Conservation (phyloP, 1,140 invertebrate genomes). For the Brachionus rotundiformis region DNA sequence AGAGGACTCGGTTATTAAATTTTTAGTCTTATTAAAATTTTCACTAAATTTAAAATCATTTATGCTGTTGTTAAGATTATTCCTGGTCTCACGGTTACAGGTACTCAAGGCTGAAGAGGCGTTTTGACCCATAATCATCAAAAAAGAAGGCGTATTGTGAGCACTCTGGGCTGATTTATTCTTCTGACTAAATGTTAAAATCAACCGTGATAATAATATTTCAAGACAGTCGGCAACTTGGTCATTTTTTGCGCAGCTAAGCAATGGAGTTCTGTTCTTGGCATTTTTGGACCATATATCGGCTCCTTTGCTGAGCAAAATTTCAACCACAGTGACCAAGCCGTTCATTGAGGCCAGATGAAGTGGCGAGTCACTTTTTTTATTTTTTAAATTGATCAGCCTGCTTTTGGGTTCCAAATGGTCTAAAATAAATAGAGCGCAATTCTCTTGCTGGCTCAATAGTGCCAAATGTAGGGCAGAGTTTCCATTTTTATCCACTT, state of each 20-base stretch:
- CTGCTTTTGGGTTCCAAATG: not conserved
- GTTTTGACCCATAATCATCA: constrained; percentile 43
- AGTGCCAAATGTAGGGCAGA: constrained; percentile 45
- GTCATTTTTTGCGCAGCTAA: constrained; percentile 46
- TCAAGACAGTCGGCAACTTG: constrained; percentile 46
- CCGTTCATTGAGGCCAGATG: constrained; percentile 81
- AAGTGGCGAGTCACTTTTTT: constrained; percentile 80
- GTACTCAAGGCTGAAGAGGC: not conserved
- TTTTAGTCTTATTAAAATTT: constrained; percentile 33
- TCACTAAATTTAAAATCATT: constrained; percentile 26
- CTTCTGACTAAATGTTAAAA: not conserved
- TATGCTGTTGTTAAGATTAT: constrained; percentile 31
- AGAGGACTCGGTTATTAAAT: not conserved
- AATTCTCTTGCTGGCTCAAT: constrained; percentile 34
- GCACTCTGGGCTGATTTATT: not conserved
- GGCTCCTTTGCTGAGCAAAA: constrained; percentile 46
- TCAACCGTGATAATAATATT: constrained; percentile 1
- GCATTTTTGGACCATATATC: constrained; percentile 12
- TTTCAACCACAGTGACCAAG: constrained; percentile 30
- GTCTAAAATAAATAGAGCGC: constrained; percentile 30
- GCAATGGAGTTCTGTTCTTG: constrained; percentile 22
- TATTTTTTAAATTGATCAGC: constrained; percentile 57
- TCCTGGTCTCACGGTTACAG: constrained; percentile 18
- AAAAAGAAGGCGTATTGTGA: constrained; percentile 39
- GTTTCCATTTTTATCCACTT: not conserved